A percentile compares a stretch with the other conserved stretches of the same genome.
phyloP scores from a whole-genome alignment of 2,797 vertebrate species.

The Pipistrellus pygmaeus region DNA sequence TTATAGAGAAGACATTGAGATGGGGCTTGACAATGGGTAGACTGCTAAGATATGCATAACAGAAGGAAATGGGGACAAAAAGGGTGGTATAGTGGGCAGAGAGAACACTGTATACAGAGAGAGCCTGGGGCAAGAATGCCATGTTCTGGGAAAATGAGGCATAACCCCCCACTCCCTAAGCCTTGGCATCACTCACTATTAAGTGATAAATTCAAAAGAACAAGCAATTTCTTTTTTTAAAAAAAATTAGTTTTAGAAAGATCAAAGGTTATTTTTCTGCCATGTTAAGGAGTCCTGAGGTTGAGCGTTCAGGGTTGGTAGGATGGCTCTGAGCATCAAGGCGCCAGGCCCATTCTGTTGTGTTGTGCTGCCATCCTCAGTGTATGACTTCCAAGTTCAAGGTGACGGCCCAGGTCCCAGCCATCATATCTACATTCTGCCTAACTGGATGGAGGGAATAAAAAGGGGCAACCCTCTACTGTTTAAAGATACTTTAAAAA shows the following conservation, averaged over 20 bases:
- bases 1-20: background rate
- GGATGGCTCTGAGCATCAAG: background rate
- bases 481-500: background rate
- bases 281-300: background rate
- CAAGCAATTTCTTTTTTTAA: background rate
- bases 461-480: background rate
- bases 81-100: background rate
- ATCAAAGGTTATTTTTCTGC: background rate
- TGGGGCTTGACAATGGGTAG: background rate
- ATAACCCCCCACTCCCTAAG: fast-evolving
- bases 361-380: background rate
- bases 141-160: background rate
- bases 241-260: background rate
- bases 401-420: background rate
- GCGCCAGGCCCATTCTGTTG: background rate
- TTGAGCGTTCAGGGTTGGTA: background rate
- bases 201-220: background rate
- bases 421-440: background rate
- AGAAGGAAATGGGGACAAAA: background rate
- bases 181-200: background rate
- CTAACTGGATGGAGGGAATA: background rate
- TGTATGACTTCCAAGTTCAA: background rate
- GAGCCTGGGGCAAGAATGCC: background rate
- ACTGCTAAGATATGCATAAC: background rate
- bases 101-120: background rate